Conservation (phyloP, 2,797 vertebrate genomes). For the Crocidura indochinensis region DNA sequence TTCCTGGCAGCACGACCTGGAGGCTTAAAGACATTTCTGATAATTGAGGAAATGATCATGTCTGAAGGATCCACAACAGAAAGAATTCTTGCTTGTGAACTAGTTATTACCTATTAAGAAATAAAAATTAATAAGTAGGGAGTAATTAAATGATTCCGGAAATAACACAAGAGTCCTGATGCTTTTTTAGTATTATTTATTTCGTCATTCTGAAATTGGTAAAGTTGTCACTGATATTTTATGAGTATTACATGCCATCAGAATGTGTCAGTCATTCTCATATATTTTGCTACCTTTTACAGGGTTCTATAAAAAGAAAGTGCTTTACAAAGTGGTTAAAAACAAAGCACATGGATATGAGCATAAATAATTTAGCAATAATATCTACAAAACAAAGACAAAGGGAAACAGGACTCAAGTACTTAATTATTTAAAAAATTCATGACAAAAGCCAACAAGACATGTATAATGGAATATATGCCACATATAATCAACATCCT, state of each 20-base stretch:
- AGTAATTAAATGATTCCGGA: conserved; percentile 25
- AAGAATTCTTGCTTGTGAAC: neutral
- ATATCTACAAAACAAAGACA: conserved; percentile 60
- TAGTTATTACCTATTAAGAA: conserved; percentile 44
- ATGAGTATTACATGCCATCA: conserved; percentile 50
- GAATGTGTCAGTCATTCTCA: conserved; percentile 43
- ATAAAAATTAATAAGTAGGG: conserved; percentile 28
- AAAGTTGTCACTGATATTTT: conserved; percentile 55
- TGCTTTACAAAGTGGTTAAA: conserved; percentile 72
- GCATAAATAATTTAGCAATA: conserved; percentile 64
- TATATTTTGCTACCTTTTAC: conserved; percentile 52
- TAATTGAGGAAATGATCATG: conserved; percentile 1
- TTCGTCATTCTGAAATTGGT: conserved; percentile 70
- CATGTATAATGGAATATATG: conserved; percentile 51
- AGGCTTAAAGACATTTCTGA: conserved; percentile 27
- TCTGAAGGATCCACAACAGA: conserved; percentile 20
- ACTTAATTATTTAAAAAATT: conserved; percentile 65
- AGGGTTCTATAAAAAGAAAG: conserved; percentile 51
- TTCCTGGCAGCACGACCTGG: neutral
- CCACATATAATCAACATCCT: conserved; percentile 27
- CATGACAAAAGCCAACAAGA: conserved; percentile 51
- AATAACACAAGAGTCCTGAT: conserved; percentile 68
- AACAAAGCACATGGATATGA: conserved; percentile 36
- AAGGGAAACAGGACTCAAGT: conserved; percentile 55
- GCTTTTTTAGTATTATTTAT: conserved; percentile 76